Evolutionary conservation across 2,888 invertebrate species (phyloP).

Genomic region (Lasioglossum vierecki): DNA sequence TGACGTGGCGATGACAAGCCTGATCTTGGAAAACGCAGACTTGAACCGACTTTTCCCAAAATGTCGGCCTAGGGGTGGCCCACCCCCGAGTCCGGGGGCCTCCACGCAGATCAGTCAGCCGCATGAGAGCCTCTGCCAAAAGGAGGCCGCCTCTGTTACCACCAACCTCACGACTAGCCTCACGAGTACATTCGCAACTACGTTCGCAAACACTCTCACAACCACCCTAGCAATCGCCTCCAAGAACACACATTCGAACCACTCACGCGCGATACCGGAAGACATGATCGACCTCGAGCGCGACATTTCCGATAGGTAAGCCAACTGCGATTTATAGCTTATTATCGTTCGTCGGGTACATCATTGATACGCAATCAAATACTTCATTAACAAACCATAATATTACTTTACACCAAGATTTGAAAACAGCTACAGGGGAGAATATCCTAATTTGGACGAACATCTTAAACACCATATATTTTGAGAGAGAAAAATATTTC

Average conservation of each 20-base stretch:
- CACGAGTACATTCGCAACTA: conserved; percentile 67
- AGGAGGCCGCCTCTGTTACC: conserved; percentile 72
- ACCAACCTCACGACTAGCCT: conserved; percentile 65
- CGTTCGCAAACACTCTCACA: conserved; percentile 64
- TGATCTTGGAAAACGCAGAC: conserved; percentile 84
- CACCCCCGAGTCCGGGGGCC: conserved; percentile 80
- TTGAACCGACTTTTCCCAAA: conserved; percentile 83
- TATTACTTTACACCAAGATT: background rate
- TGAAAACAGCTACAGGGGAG: background rate
- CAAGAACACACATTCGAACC: conserved; percentile 60
- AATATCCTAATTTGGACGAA: background rate
- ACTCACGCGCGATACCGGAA: conserved; percentile 72
- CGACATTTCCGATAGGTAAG: conserved; percentile 82
- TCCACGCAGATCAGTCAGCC: conserved; percentile 78
- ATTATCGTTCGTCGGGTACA: background rate
- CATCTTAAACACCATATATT: background rate
- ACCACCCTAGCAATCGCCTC: conserved; percentile 71
- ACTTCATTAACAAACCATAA: background rate
- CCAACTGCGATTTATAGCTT: conserved; percentile 43
- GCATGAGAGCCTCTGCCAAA: conserved; percentile 79
- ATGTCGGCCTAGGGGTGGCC: conserved; percentile 84
- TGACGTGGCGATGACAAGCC: conserved; percentile 83
- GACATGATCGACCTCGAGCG: conserved; percentile 83
- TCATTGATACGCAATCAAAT: background rate
- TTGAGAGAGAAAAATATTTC: background rate